Evolutionary conservation across 2,888 invertebrate genomes (phyloP), one percentile per base, ranked within the genome.

Genomic region (Chalcis sispes): DNA sequence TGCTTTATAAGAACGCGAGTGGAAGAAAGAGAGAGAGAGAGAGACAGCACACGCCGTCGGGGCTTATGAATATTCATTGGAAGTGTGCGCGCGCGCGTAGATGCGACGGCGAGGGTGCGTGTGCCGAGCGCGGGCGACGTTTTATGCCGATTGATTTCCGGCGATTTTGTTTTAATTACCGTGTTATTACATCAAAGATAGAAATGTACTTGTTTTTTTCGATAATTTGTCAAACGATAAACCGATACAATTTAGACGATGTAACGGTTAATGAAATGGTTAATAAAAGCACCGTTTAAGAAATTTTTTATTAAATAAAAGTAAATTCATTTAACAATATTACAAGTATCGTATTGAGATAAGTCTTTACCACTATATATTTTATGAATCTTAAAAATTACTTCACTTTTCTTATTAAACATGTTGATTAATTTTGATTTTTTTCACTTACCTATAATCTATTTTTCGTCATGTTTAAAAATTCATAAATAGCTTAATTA

Each of bases 21-120:
- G 36, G 10, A 36, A 36, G 36, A 36, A 10, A 36, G 10, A 10
- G 4, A 18, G 3, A 27, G 7, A 27, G 5, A 10, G 64, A 20
- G 29, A 29, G 52, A 40, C 1, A 42, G n/a, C n/a, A n/a, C n/a
- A n/a, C n/a, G n/a, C n/a, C n/a, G n/a, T n/a, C n/a, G n/a, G n/a
- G n/a, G 18, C 54, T 64, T 54, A 56, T 64, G 56, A 62, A 72
- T 72, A 72, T 72, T 64, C 29, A 56, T 64, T n/a, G n/a, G n/a
- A n/a, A n/a, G n/a, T n/a, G n/a, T n/a, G n/a, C n/a, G n/a, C n/a
- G n/a, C n/a, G n/a, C n/a, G n/a, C n/a, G n/a, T n/a, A n/a, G n/a
- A n/a, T n/a, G n/a, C n/a, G n/a, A n/a, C n/a, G n/a, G n/a, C n/a
- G n/a, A n/a, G n/a, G n/a, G n/a, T n/a, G n/a, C n/a, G n/a, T n/a